Conservation (phyloP, 2,797 vertebrate species). For the Pseudochirops cupreus region DNA sequence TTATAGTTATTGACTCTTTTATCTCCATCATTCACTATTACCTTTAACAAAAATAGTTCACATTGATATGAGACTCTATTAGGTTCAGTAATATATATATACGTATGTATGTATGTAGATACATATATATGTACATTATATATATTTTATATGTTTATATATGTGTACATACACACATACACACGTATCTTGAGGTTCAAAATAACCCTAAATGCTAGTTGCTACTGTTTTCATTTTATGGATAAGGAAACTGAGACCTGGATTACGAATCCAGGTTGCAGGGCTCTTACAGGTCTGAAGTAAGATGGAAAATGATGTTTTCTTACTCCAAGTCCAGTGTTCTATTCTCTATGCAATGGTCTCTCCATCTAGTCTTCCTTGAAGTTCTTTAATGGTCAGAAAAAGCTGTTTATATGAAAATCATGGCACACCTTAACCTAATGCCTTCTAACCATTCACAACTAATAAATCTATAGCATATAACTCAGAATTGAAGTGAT, state of each 20-base stretch:
- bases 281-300: background rate
- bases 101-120: too few relatives aligned
- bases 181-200: background rate
- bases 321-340: background rate
- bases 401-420: background rate
- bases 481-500: background rate
- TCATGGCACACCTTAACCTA: background rate
- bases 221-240: background rate
- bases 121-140: too few relatives aligned
- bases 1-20: background rate
- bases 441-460: background rate
- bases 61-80: constrained; percentile 1
- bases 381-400: background rate
- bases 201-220: constrained; percentile 35
- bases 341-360: background rate
- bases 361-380: background rate
- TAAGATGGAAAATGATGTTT: background rate
- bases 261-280: background rate
- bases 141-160: too few relatives aligned
- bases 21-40: background rate
- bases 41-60: background rate
- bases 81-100: background rate
- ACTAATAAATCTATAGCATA: background rate
- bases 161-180: too few relatives aligned
- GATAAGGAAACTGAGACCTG: background rate